Base-by-base conservation (phyloP, 2,888 invertebrate genomes). In the Lymantria dispar region DNA sequence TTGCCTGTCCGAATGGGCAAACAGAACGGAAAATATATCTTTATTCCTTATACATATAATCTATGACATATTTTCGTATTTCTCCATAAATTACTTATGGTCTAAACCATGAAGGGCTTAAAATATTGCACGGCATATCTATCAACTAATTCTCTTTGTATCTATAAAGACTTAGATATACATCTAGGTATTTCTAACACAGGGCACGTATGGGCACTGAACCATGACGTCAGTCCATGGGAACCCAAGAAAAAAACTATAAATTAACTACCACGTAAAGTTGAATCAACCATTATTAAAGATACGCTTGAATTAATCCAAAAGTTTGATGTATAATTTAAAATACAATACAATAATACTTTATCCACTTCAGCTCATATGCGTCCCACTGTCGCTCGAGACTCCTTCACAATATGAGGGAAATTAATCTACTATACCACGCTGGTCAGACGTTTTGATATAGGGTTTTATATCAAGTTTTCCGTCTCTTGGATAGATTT, bases 231-330 rank as follows among this genome's bases (percentile, higher is more conserved):
- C 56, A 45, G 56, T 52, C 58, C 71, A 60, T 72, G 72, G 64
- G 68, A 68, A 67, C 58, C 38, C 36, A 47, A 52, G 46, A 54
- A 65, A 60, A 58, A 68, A 46, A 37, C 56, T 29, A 60, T 67
- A 60, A 70, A 68, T 69, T 54, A 67, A 54, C 56, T 36, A 51
- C 71, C 70, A 77, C 73, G 82, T 83, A 83, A 83, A 50, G 45
- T 37, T 62, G 67, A 70, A 79, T 72, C 75, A 77, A 79, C 81
- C 77, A 82, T 80, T 79, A 83, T 83, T 78, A 68, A 54, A n/a
- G 43, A 43, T 56, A 52, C 58, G 57, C 48, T 64, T 64, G 45
- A 63, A 64, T 65, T 40, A 40, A 40, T 40, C 8, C 12, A 14
- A 14, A 71, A 33, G 22, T 50, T 58, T 44, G 22, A 40, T 13